Percentiles rank a stretch among this genome's conserved stretches.
phyloP scores from a whole-genome alignment of 2,888 invertebrate genomes.

The Prostheceraeus crozeri region DNA sequence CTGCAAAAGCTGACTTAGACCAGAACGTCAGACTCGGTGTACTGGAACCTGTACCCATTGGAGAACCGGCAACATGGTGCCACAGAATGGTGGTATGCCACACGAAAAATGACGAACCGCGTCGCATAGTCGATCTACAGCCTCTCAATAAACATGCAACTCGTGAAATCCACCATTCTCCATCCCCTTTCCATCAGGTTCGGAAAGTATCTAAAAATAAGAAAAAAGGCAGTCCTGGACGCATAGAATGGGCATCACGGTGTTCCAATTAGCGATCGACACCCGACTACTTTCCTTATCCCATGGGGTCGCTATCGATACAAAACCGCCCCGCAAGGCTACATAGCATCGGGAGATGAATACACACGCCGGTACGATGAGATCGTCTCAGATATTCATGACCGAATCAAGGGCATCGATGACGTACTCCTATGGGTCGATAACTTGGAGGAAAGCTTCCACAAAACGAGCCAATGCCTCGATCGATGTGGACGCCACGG shows the following conservation, averaged over 20 bases:
- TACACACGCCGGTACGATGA: conserved; percentile 16
- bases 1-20: conserved; percentile 44
- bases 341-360: conserved; percentile 31
- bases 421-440: conserved; percentile 41
- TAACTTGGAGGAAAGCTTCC: conserved; percentile 40
- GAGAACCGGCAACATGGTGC: conserved; percentile 44
- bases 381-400: conserved; percentile 10
- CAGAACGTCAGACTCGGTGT: conserved; percentile 43
- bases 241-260: conserved; percentile 31
- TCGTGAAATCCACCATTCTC: conserved; percentile 32
- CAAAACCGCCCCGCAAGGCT: conserved; percentile 15
- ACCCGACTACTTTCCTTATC: conserved; percentile 42
- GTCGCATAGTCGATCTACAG: conserved; percentile 41
- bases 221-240: conserved; percentile 18
- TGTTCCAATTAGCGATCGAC: conserved; percentile 38
- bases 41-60: conserved; percentile 42
- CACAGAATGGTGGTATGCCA: conserved; percentile 43
- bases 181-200: conserved; percentile 30
- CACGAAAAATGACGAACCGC: conserved; percentile 39
- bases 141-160: conserved; percentile 23
- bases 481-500: conserved; percentile 42
- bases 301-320: conserved; percentile 8
- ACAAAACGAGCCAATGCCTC: conserved; percentile 40
- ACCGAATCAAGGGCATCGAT: conserved; percentile 34
- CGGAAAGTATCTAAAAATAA: conserved; percentile 7